Conservation (phyloP, 2,113 vertebrate genomes). For the Sturnus vulgaris region DNA sequence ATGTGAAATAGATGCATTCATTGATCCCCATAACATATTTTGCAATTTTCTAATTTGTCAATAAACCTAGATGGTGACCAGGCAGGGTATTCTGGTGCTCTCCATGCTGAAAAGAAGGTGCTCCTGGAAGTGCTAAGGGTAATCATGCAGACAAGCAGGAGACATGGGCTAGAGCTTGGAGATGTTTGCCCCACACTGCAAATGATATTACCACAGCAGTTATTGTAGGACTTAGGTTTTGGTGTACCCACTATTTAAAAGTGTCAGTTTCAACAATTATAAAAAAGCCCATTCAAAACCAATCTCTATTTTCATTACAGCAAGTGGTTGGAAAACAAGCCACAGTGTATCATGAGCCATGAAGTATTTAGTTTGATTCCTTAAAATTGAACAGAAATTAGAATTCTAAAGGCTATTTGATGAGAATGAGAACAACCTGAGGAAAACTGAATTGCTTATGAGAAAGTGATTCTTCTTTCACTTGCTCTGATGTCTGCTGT, state of each 20-base stretch:
- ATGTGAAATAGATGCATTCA: accelerated
- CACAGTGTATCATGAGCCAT: background rate
- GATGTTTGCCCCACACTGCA: background rate
- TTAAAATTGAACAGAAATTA: background rate
- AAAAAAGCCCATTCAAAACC: background rate
- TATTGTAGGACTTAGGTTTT: background rate
- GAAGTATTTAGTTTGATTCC: background rate
- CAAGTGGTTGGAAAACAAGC: background rate
- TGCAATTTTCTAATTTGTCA: background rate
- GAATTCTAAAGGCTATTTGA: background rate
- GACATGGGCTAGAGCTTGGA: background rate
- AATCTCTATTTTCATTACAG: background rate
- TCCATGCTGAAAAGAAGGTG: background rate
- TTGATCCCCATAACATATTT: background rate
- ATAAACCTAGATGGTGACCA: background rate
- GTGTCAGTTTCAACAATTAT: background rate
- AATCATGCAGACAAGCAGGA: background rate
- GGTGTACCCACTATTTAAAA: background rate
- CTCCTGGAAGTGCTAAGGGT: background rate
- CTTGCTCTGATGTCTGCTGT: background rate
- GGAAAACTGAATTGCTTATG: background rate
- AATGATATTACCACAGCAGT: background rate
- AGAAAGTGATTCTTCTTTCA: background rate
- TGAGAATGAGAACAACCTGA: background rate
- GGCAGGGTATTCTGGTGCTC: accelerated